Evolutionary conservation across 2,113 vertebrate genomes (phyloP), one percentile per base, ranked within the genome.

Genomic region (Toxotes chatareus): DNA sequence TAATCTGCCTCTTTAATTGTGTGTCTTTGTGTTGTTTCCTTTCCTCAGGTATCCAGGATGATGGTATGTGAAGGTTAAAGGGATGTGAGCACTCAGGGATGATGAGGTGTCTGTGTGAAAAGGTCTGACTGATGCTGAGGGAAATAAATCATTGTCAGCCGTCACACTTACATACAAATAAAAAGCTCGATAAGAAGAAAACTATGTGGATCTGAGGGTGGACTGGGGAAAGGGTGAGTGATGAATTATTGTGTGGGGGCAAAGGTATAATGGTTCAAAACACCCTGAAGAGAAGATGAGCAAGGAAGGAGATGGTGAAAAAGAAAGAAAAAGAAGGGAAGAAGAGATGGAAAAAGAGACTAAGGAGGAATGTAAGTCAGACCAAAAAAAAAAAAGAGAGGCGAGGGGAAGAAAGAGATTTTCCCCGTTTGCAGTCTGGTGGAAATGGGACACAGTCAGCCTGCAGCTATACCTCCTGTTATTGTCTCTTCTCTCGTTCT

Each of bases 391-490:
- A 23, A 14, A 66, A 1, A 57, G 59, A 75, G 27, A 27, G 27
- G 27, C 27, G 27, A 1, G 27, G 27, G 19, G 46, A 57, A 67
- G 74, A 74, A 67, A 21, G 59, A 69, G 56, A 73, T 86, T 86
- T 83, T 32, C 12, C 40, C 36, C 32, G 47, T 81, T 83, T 84
- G 74, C 72, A 82, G 84, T 86, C 60, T 76, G 13, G 71, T 83
- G 60, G 65, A 74, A 82, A 61, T 86, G 67, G 86, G 82, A 64
- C 55, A 2, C 73, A 78, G 27, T 27, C 27, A 27, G 83, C 80
- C 85, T 86, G 62, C 65, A 73, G 38, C 73, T 77, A 42, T 6
- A 81, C 12, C 65, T 82, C 34, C n/a, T 63, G 63, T 77, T 84
- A 76, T 70, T 65, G 56, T 49, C 5, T 64, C 40, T 9, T 17